Conservation (phyloP, 2,113 vertebrate species). For the Salvelinus fontinalis region DNA sequence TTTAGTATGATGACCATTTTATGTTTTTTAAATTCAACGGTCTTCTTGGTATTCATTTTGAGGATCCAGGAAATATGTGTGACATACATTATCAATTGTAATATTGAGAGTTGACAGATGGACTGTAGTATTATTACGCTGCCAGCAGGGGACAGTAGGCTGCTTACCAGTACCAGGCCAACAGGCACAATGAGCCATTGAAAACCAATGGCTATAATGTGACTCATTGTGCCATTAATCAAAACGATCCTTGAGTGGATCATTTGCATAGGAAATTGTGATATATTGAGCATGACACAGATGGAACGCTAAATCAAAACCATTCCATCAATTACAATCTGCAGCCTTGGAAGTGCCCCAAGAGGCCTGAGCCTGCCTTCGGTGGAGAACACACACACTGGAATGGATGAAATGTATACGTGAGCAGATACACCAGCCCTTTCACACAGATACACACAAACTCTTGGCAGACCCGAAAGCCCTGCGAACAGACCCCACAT, state of each 20-base stretch:
- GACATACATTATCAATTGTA: too few species aligned
- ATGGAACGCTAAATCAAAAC: constrained; percentile 65
- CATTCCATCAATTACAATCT: constrained; percentile 67
- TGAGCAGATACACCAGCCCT: background rate
- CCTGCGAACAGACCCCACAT: constrained; percentile 2
- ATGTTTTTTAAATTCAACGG: background rate
- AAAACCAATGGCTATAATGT: constrained; percentile 59
- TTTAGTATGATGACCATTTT: background rate
- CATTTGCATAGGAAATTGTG: constrained; percentile 74
- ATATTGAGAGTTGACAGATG: background rate
- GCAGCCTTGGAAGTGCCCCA: constrained; percentile 64
- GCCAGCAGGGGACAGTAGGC: constrained; percentile 67
- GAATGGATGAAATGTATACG: constrained; percentile 8
- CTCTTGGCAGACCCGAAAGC: background rate
- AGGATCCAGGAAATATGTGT: background rate
- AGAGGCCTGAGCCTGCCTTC: constrained; percentile 41
- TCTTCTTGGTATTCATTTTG: background rate
- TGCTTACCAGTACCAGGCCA: constrained; percentile 31
- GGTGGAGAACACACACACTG: constrained; percentile 21
- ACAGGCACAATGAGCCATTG: constrained; percentile 36
- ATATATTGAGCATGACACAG: constrained; percentile 75
- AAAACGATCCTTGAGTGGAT: constrained; percentile 63
- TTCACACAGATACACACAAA: background rate
- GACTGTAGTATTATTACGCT: constrained; percentile 40
- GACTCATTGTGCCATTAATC: constrained; percentile 70